Percentiles rank a stretch among this genome's conserved stretches.
Evolutionary conservation across 2,888 invertebrate species (phyloP).

Genomic region (Andrena bicolor): DNA sequence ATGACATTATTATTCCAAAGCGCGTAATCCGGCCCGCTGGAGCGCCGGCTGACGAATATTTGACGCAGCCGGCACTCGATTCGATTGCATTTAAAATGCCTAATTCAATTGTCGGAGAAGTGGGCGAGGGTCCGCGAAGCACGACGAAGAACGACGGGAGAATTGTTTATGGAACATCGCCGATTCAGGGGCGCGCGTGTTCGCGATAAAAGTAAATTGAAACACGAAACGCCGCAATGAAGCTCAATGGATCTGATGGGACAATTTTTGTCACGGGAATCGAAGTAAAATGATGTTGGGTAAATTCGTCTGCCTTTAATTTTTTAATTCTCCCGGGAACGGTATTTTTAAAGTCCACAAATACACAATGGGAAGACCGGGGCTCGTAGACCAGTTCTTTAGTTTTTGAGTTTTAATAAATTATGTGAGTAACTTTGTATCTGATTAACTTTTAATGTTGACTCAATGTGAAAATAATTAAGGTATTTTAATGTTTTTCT

Average conservation of each 20-base stretch:
- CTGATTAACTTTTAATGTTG: too few species aligned
- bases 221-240: background rate
- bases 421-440: too few species aligned
- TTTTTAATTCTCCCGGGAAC: background rate
- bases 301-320: background rate
- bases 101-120: constrained; percentile 68
- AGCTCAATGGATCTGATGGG: background rate
- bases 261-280: background rate
- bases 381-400: too few species aligned
- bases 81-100: constrained; percentile 79
- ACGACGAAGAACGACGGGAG: background rate
- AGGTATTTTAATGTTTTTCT: too few species aligned
- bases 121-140: background rate
- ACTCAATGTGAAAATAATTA: too few species aligned
- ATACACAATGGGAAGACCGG: too few species aligned
- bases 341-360: background rate
- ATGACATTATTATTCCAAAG: constrained; percentile 78
- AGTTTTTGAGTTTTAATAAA: too few species aligned
- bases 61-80: constrained; percentile 69
- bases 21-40: constrained; percentile 70
- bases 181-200: constrained; percentile 1
- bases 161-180: constrained; percentile 19
- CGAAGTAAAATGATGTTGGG: background rate
- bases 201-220: constrained; percentile 20
- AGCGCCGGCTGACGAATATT: constrained; percentile 70